These are phyloP conservation scores for Myotis lucifugus DNA, from an alignment of 2,113 vertebrate species.

Conservation along the genomic window DNA sequence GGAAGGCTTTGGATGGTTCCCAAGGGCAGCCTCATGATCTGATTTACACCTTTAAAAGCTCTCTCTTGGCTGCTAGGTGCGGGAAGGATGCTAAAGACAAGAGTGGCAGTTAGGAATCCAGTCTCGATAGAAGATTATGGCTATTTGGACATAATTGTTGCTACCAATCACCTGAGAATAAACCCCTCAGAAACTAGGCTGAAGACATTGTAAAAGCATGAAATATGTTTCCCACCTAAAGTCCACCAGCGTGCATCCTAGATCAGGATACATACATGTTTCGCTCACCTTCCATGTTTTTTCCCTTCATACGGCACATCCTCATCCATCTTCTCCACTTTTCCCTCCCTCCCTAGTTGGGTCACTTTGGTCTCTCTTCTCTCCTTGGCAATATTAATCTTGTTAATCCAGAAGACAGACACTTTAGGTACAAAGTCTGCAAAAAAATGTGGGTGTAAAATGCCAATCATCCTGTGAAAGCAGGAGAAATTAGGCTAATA, in stretches of 20 bases:
- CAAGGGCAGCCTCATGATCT: neutral
- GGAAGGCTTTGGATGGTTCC: neutral
- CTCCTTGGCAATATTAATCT: neutral
- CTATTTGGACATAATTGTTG: neutral
- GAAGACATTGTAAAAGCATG: neutral
- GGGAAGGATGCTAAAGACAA: neutral
- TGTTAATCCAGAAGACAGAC: neutral
- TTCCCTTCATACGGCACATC: neutral
- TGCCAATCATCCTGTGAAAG: neutral
- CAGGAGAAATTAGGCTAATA: neutral
- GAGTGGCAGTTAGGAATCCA: neutral
- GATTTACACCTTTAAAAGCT: conserved; percentile 16
- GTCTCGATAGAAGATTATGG: neutral
- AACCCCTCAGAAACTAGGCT: neutral
- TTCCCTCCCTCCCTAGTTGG: neutral
- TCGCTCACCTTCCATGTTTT: neutral
- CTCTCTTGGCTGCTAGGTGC: neutral
- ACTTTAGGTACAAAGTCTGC: neutral
- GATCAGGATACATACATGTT: accelerated
- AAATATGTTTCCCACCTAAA: neutral
- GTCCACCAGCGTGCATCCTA: neutral
- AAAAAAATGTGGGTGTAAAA: neutral
- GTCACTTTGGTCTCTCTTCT: neutral
- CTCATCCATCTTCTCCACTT: neutral
- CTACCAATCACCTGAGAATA: neutral